Percentiles rank a stretch among this genome's conserved stretches.
Conservation (phyloP, 2,797 vertebrate species). For the Alouatta caraya region DNA sequence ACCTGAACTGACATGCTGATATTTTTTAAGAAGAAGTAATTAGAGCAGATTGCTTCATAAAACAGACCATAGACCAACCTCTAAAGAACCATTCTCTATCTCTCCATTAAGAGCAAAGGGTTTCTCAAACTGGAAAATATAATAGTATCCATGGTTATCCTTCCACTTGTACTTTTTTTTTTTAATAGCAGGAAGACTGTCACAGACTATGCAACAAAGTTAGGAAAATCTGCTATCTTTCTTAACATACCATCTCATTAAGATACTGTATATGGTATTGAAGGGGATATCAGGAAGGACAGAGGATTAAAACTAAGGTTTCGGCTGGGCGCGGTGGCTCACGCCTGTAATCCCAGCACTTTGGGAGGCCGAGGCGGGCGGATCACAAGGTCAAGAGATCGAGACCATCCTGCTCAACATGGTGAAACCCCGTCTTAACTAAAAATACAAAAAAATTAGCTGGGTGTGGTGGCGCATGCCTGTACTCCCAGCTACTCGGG, state of each 20-base stretch:
- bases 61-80: neutral
- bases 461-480: too few species aligned
- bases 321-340: neutral
- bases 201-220: neutral
- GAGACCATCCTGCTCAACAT: too few species aligned
- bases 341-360: too few species aligned
- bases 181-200: neutral
- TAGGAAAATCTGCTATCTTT: neutral
- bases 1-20: neutral
- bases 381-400: too few species aligned
- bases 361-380: too few species aligned
- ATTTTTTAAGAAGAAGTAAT: slow-evolving; percentile 20
- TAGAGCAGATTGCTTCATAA: neutral
- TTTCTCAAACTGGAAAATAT: slow-evolving; percentile 7
- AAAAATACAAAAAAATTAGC: too few species aligned
- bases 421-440: too few species aligned
- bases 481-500: too few species aligned
- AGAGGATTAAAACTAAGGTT: neutral
- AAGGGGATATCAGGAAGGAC: neutral
- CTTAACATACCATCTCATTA: slow-evolving; percentile 11
- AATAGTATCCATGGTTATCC: neutral
- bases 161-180: neutral
- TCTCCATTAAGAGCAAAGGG: neutral
- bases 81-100: neutral
- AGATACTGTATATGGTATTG: neutral